Percentiles rank a stretch among this genome's conserved stretches.
Conservation (phyloP, 2,113 vertebrate genomes). For the Mustela nigripes region DNA sequence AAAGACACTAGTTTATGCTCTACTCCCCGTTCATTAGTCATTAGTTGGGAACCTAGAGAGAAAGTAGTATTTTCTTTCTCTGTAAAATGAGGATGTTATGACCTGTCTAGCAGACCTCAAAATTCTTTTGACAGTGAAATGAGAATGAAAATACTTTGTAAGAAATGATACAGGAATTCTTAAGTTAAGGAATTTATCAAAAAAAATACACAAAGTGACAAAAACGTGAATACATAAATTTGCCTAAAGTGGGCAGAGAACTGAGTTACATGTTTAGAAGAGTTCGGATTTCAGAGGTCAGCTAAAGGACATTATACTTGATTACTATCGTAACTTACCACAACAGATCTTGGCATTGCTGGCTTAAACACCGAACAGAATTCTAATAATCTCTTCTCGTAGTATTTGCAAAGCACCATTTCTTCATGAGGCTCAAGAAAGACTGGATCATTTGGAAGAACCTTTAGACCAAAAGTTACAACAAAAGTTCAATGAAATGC, state of each 20-base stretch:
- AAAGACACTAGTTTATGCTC: neutral
- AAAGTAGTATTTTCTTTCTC: slow-evolving; percentile 45
- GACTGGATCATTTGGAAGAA: slow-evolving; percentile 85
- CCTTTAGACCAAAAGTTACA: slow-evolving; percentile 75
- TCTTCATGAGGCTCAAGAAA: slow-evolving; percentile 93
- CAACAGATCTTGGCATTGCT: slow-evolving; percentile 95
- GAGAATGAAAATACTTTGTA: neutral
- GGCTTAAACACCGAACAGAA: slow-evolving; percentile 96
- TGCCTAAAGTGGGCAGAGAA: neutral
- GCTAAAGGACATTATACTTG: neutral
- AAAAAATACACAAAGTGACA: neutral
- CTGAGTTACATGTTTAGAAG: neutral
- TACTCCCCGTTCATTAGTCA: neutral
- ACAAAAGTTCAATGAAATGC: slow-evolving; percentile 41
- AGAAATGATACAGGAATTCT: neutral
- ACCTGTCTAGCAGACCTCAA: neutral
- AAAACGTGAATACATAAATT: slow-evolving; percentile 21
- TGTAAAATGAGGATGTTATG: neutral
- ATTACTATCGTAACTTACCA: slow-evolving; percentile 89
- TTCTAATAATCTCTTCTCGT: slow-evolving; percentile 95
- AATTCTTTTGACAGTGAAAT: slow-evolving; percentile 22
- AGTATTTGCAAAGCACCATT: slow-evolving; percentile 93
- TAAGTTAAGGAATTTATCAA: neutral
- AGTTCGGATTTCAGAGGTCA: slow-evolving; percentile 6
- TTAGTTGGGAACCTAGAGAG: neutral